Base-by-base conservation (phyloP, 2,113 vertebrate species). In the Thermophis baileyi region DNA sequence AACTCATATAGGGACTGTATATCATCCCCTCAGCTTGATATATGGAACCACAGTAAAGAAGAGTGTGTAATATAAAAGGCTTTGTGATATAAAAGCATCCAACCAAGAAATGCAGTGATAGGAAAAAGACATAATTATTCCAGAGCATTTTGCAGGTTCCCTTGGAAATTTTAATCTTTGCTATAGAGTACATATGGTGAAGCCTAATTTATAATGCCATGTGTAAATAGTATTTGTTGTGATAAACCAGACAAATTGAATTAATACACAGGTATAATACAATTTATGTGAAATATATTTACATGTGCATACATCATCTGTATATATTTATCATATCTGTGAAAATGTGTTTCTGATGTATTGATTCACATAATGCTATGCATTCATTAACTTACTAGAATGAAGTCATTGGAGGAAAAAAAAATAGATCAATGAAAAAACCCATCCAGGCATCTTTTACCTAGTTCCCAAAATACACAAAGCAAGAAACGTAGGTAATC, bases 131-230 rank as follows among this genome's bases (percentile, higher is more conserved):
- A 10, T 5, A 35, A 74, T 93, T 91, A 53, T 94, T 90, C 89
- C 53, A 89, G 91, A 92, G 85, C 63, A 91, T 16, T 2, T 3
- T 12, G 2, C 0, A 4, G 69, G 35, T 44, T 92, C 89, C 91
- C 44, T 88, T 90, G 91, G 85, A 90, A 91, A 90, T 74, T 85
- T 92, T 90, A 85, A 87, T 88, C 85, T 94, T 90, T 94, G 60
- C n/a, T 91, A 44, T 30, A 20, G 88, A 92, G 49, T n/a, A 18
- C 47, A 94, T 92, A 90, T 87, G 88, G 49, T 47, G 14, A n/a
- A 18, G 35, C 47, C 51, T 89, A 92, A 53, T 90, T 90, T 89
- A 94, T 46, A 87, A 63, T 51, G 30, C 20, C 81, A 92, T 90
- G 86, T 88, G 74, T 53, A 92, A 89, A 63, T 47, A 92, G 81